A percentile compares a stretch with the other conserved stretches of the same genome.
Conservation (phyloP, 30 jellyfish, hydroid and myxozoan genomes). For the Aurelia coerulea region DNA sequence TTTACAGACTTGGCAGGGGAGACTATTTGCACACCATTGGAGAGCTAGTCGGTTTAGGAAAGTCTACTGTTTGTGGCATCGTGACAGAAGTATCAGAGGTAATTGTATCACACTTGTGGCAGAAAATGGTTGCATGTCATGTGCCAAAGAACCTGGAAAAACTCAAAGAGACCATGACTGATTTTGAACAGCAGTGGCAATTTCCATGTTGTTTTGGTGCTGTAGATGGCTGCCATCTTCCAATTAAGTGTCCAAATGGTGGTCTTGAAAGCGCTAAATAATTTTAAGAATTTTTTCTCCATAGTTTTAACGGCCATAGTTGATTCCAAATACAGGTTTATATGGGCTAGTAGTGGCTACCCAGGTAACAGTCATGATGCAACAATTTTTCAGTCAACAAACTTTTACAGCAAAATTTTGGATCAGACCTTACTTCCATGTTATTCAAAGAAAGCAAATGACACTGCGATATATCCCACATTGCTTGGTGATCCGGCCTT, state of each 20-base stretch:
- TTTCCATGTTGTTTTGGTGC: constrained; percentile 11
- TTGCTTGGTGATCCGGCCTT: constrained; percentile 52
- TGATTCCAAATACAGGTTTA: constrained; percentile 49
- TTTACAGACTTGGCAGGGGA: constrained; percentile 36
- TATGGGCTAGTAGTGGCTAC: constrained; percentile 62
- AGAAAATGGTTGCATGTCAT: constrained; percentile 11
- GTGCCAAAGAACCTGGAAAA: constrained; percentile 31
- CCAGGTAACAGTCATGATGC: constrained; percentile 67
- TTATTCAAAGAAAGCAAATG: neutral
- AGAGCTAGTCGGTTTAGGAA: constrained; percentile 29
- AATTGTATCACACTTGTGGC: constrained; percentile 16
- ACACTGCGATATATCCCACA: neutral
- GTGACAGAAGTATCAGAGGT: constrained; percentile 30
- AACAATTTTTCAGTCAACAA: constrained; percentile 46
- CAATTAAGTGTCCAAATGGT: constrained; percentile 47
- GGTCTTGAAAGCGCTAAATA: constrained; percentile 44
- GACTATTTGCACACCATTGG: constrained; percentile 19
- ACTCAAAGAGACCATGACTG: constrained; percentile 16
- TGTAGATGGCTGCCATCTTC: constrained; percentile 45
- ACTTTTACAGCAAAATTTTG: neutral
- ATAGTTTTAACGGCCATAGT: constrained; percentile 52
- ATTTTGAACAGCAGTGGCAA: constrained; percentile 42
- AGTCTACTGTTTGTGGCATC: constrained; percentile 11
- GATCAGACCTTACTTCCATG: constrained; percentile 19
- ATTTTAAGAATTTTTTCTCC: constrained; percentile 44